A percentile compares a stretch with the other conserved stretches of the same genome.
Evolutionary conservation across 92 coral and sea anemone species (phyloP).

Genomic region (Epizoanthus rinbou): DNA sequence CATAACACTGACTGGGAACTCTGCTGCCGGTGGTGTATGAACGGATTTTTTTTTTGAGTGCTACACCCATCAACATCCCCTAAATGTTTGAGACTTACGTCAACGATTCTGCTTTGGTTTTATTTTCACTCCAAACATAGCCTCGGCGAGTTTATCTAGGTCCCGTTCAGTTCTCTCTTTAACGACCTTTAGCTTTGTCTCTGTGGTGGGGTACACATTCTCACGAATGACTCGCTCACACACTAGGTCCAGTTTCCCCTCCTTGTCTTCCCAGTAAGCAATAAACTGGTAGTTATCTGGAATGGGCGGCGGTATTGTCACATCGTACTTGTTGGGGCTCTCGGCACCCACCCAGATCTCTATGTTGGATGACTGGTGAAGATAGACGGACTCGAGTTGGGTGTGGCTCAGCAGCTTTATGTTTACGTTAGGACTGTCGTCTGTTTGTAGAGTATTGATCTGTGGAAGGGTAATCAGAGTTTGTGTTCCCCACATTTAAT

Average conservation of each 20-base stretch:
- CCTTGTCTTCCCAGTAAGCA: slow-evolving; percentile 69
- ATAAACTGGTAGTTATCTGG: slow-evolving; percentile 76
- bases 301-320: slow-evolving; percentile 45
- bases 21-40: no score
- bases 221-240: slow-evolving; percentile 92
- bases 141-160: slow-evolving; percentile 71
- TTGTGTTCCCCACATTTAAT: no score
- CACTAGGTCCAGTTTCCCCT: slow-evolving; percentile 56
- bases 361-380: slow-evolving; percentile 69
- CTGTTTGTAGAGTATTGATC: slow-evolving; percentile 88
- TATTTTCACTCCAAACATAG: slow-evolving; percentile 66
- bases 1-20: no score
- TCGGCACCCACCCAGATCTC: slow-evolving; percentile 66
- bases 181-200: slow-evolving; percentile 69
- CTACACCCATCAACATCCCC: no score
- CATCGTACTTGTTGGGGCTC: slow-evolving; percentile 46
- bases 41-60: no score
- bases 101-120: slow-evolving; percentile 52
- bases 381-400: slow-evolving; percentile 81
- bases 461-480: slow-evolving; percentile 22
- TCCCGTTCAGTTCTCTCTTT: slow-evolving; percentile 72
- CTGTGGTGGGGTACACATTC: slow-evolving; percentile 87
- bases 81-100: not conserved
- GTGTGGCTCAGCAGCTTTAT: slow-evolving; percentile 57
- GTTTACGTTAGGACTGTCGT: slow-evolving; percentile 63